Conservation (phyloP, 2,113 vertebrate species). For the Pterocles gutturalis region DNA sequence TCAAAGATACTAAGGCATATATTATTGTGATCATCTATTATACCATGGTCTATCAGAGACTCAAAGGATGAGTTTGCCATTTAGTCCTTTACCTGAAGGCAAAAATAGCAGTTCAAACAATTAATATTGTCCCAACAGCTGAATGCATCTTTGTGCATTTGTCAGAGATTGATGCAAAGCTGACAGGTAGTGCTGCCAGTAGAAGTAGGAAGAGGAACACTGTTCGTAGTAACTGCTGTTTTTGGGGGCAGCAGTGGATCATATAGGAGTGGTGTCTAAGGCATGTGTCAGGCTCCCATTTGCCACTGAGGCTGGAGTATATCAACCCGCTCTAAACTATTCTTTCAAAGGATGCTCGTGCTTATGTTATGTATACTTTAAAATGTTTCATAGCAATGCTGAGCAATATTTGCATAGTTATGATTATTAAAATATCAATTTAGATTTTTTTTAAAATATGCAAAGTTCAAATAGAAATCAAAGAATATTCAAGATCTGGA, state of each 20-base stretch:
- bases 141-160: neutral
- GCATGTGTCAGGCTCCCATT: neutral
- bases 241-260: neutral
- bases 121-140: neutral
- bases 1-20: neutral
- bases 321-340: neutral
- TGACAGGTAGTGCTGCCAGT: neutral
- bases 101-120: neutral
- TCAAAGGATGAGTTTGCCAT: neutral
- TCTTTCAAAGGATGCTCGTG: neutral
- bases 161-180: neutral
- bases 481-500: neutral
- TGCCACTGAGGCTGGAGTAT: neutral
- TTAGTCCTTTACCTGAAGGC: constrained; percentile 5
- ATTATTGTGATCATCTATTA: neutral
- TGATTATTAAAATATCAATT: neutral
- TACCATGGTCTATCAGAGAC: neutral
- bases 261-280: neutral
- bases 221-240: neutral
- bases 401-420: neutral
- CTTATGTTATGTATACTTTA: neutral
- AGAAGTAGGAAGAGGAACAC: neutral
- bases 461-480: neutral
- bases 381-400: neutral
- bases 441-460: neutral